These are phyloP conservation scores for Phainopepla nitens DNA, from an alignment of 2,113 vertebrate species.

Conservation along the genomic window DNA sequence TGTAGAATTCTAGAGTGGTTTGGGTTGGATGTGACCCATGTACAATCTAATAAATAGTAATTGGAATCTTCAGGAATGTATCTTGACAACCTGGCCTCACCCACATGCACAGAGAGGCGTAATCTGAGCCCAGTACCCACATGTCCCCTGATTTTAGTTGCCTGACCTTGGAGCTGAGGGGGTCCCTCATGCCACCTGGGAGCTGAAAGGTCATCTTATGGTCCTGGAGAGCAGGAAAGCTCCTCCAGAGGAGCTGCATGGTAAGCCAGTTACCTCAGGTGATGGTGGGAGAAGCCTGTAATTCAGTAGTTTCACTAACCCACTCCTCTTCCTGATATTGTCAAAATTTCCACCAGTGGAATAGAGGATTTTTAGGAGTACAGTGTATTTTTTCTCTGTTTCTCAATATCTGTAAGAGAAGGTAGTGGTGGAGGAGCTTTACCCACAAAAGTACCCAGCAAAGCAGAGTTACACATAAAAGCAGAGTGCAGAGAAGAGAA, in stretches of 20 bases:
- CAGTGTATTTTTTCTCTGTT: neutral
- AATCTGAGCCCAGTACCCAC: neutral
- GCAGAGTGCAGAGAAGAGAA: too few species aligned
- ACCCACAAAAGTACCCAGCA: neutral
- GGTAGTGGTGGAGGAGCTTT: neutral
- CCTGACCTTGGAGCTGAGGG: neutral
- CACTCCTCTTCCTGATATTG: neutral
- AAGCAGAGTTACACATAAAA: neutral
- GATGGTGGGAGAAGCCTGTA: neutral
- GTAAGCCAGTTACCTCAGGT: neutral
- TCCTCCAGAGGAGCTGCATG: neutral
- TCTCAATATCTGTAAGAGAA: neutral
- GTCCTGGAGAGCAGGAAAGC: neutral
- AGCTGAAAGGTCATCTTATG: neutral
- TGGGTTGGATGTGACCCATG: neutral
- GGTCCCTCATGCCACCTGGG: rapidly evolving
- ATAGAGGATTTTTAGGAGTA: neutral
- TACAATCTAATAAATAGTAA: neutral
- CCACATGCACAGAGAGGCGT: neutral
- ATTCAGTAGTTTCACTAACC: neutral
- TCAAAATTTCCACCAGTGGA: neutral
- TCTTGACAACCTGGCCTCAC: neutral
- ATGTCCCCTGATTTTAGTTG: neutral
- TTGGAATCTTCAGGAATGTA: neutral
- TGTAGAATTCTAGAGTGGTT: neutral